Base-by-base conservation (phyloP, 2,113 vertebrate species). In the Ginglymostoma cirratum region DNA sequence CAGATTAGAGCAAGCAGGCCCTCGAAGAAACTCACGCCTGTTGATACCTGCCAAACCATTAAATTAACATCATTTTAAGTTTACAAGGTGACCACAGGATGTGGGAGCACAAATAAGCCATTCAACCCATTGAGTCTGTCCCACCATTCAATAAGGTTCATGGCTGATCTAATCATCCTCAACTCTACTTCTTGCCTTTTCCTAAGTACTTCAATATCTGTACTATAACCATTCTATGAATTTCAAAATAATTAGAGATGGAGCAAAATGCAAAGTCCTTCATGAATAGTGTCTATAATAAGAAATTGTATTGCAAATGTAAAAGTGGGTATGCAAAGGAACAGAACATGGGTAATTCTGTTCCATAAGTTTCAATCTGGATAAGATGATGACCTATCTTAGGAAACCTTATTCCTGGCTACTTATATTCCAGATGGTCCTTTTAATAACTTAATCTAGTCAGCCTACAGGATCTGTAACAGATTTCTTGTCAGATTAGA, bases 381-480 rank as follows among this genome's bases (percentile, higher is more conserved):
- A 52, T 95, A 95, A 95, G 94, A 45, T 8, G 69, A 95, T 95
- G 94, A 72, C 94, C 93, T 95, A 95, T 72, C 69, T 72, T 95
- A 69, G 42, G 72, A 70, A 95, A 48, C 48, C 69, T 48, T 95
- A 34, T 95, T 76, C 24, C 45, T 95, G 48, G 67, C 69, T 95
- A 95, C 52, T 95, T 95, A 76, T 72, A 95, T 95, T 76, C 94
- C 94, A 95, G 94, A 95, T 95, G 94, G 72, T 95, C 94, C 14
- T 69, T 70, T 38, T 19, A 95, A 42, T 76, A 72, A 95, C 69
- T 70, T 95, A 72, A 72, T 95, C 69, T 42, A 70, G 42, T 70
- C 69, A 95, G 23, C 42, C 69, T 72, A 45, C 27, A 69, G 67
- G 69, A 95, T 76, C 69, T 95, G n/a, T 72, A 95, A 76, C 94